Conservation (phyloP, 2,888 invertebrate species). For the Perizoma flavofasciatum region DNA sequence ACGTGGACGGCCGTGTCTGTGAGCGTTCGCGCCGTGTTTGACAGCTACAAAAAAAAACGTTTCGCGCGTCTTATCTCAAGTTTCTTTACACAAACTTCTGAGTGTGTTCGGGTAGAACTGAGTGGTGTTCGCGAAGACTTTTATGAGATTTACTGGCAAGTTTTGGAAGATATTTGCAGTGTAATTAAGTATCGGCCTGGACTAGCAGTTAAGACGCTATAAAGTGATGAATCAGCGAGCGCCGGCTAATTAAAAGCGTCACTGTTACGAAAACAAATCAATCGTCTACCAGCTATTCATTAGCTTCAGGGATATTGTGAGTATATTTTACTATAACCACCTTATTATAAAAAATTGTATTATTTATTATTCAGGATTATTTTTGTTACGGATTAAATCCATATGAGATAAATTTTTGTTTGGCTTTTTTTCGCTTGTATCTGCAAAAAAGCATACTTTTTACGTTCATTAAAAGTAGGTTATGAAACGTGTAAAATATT, state of each 20-base stretch:
- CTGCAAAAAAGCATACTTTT: too few species aligned
- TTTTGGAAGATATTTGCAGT: conserved; percentile 60
- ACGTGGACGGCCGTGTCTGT: conserved; percentile 73
- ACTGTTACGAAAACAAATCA: conserved; percentile 78
- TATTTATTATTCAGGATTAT: too few species aligned
- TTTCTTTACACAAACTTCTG: conserved; percentile 67
- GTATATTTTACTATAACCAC: conserved; percentile 44
- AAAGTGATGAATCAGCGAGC: conserved; percentile 83
- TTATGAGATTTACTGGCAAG: conserved; percentile 52
- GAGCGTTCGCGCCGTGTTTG: conserved; percentile 62
- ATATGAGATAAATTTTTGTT: too few species aligned
- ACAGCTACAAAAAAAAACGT: conserved; percentile 71
- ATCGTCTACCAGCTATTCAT: conserved; percentile 54
- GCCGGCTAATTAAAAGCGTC: conserved; percentile 79
- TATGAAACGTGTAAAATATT: too few species aligned
- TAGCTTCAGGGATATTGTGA: conserved; percentile 70
- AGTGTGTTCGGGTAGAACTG: conserved; percentile 63
- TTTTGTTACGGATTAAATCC: too few species aligned
- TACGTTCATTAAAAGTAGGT: too few species aligned
- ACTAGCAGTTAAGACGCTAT: conserved; percentile 76
- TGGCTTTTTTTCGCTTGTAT: too few species aligned
- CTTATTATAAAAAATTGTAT: conserved; percentile 8
- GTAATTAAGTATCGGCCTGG: conserved; percentile 68
- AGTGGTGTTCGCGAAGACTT: conserved; percentile 50
- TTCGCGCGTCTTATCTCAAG: conserved; percentile 72